Evolutionary conservation across 2,888 invertebrate genomes (phyloP), one percentile per base, ranked within the genome.

Genomic region (Pyrochroa serraticornis): DNA sequence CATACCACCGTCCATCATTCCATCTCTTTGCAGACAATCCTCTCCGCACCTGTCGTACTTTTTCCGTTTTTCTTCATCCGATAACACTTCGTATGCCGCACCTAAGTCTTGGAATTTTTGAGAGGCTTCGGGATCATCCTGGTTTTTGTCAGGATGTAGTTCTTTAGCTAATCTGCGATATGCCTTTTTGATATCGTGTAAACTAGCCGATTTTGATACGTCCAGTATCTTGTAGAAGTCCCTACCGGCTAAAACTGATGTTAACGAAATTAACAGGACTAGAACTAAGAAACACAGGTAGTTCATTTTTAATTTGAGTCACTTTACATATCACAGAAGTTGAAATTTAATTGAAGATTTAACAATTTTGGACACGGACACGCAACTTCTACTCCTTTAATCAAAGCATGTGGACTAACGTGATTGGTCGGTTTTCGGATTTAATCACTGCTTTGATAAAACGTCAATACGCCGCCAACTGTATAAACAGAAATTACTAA

Each of bases 101-200:
- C 95, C 93, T 44, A 98, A 82, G 76, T 97, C 95, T 82, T 96
- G 93, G 77, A 99, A 99, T 79, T 95, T 95, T 70, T 90, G 88
- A 0, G 94, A 91, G 0, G 99, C 94, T 50, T 92, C 86, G 0
- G 95, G 93, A 81, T 99, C 97, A 78, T 92, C 91, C 76, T 89
- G 88, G 79, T 99, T 98, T 78, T 95, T 97, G 75, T 99, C 99
- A 8, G 99, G 99, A 85, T 99, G 99, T 62, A 96, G 81, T 77
- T 96, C 94, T 82, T 95, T 97, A 12, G 99, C 99, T 79, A 95
- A 79, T 73, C 90, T 91, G 74, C 98, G 85, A 80, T 98, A 99
- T 38, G 97, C 97, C 82, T 97, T 97, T 80, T 99, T 99, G 58
- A 99, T 93, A 80, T 97, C 93, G 82, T 98, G 94, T 57, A 90